A percentile compares a stretch with the other conserved stretches of the same genome.
Conservation (phyloP, 2,888 invertebrate species). For the Furcula furcula region DNA sequence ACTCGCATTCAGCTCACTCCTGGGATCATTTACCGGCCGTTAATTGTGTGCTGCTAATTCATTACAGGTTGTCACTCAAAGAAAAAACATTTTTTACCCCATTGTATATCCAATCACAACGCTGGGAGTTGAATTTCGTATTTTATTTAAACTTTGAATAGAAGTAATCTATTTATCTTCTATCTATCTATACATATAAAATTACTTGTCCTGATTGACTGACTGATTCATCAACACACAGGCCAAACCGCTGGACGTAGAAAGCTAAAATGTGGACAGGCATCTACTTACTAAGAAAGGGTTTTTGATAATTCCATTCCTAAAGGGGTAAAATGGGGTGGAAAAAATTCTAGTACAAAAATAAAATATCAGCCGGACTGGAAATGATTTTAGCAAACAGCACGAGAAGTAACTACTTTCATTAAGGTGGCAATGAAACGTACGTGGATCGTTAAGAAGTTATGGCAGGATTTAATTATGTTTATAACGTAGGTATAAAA, state of each 20-base stretch:
- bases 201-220: too few relatives aligned
- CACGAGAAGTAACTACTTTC: not conserved
- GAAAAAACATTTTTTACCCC: constrained; percentile 15
- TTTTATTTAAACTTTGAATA: too few relatives aligned
- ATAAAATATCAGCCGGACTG: not conserved
- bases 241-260: too few relatives aligned
- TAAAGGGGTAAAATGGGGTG: too few relatives aligned
- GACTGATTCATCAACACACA: too few relatives aligned
- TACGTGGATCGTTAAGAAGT: constrained; percentile 15
- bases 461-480: constrained; percentile 24
- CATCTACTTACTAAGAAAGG: too few relatives aligned
- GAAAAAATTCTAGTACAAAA: not conserved
- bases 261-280: too few relatives aligned
- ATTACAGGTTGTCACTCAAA: constrained; percentile 18
- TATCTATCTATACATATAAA: too few relatives aligned
- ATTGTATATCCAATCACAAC: constrained; percentile 11
- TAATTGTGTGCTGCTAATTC: constrained; percentile 21
- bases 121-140: constrained; percentile 6
- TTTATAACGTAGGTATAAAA: constrained; percentile 20
- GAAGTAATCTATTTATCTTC: too few relatives aligned
- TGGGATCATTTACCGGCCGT: constrained; percentile 7
- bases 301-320: too few relatives aligned
- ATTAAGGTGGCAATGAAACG: constrained; percentile 9
- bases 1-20: constrained; percentile 10
- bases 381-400: not conserved